Evolutionary conservation across 1,140 invertebrate genomes (phyloP).

Genomic region (Agrypnia vestita): DNA sequence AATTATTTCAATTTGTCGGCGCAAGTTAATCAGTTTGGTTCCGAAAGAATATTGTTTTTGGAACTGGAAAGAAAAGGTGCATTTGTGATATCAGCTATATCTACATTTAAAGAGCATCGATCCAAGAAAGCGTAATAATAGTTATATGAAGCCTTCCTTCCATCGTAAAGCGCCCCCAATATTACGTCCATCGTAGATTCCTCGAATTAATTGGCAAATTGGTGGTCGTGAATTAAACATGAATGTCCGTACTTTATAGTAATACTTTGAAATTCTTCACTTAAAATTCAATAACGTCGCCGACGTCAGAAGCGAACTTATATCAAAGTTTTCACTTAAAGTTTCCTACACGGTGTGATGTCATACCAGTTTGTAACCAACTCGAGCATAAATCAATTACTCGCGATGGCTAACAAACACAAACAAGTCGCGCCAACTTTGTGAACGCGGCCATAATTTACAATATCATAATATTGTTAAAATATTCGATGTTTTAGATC

Average conservation of each 20-base stretch:
- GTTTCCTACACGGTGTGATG: constrained; percentile 27
- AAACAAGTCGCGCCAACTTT: neutral
- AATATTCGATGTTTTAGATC: too few relatives aligned
- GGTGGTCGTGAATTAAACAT: constrained; percentile 3
- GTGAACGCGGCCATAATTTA: too few relatives aligned
- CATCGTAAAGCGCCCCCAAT: neutral
- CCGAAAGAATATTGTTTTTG: too few relatives aligned
- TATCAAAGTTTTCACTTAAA: constrained; percentile 35
- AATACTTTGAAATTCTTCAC: constrained; percentile 43
- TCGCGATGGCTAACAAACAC: constrained; percentile 45
- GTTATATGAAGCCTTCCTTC: too few relatives aligned
- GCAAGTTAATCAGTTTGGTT: too few relatives aligned
- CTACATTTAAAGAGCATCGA: too few relatives aligned
- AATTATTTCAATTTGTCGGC: too few relatives aligned
- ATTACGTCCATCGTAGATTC: neutral
- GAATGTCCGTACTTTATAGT: neutral
- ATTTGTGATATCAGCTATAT: too few relatives aligned
- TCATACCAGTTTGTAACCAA: constrained; percentile 28
- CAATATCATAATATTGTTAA: too few relatives aligned
- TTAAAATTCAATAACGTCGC: constrained; percentile 55
- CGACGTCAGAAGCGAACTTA: constrained; percentile 39
- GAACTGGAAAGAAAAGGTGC: too few relatives aligned
- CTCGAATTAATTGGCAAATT: neutral
- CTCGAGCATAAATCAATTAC: constrained; percentile 57
- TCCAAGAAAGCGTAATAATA: too few relatives aligned